Evolutionary conservation across 2,113 vertebrate genomes (phyloP), one percentile per base, ranked within the genome.

Genomic region (Strix aluco): DNA sequence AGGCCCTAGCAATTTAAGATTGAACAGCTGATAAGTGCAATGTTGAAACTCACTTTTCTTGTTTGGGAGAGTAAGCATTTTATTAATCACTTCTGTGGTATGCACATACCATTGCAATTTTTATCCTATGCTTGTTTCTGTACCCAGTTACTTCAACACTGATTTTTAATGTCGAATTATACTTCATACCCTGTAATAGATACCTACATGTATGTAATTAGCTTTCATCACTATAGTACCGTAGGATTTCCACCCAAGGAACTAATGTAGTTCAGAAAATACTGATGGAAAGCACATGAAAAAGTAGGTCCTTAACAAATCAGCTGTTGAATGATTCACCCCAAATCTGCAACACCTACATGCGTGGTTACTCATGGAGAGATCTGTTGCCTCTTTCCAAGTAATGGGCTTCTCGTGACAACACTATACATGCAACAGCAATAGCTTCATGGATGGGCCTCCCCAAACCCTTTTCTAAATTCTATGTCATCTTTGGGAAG

Each of bases 41-140:
- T 34, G 21, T 73, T 91, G 72, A 86, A 97, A 97, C 83, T 95
- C 61, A 94, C 85, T 97, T 95, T 94, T 94, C 90, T 89, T 83
- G 66, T 90, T 77, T 83, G 52, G 21, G 72, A 91, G 61, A 62
- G 54, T 88, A 89, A 95, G 29, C 29, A 69, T 91, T 94, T 93
- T 96, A 95, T 84, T 94, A 96, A 91, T 96, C 72, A 57, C 25
- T 86, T 86, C 38, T 78, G 63, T 59, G 55, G 57, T 65, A 52
- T 81, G 81, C 40, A 75, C 78, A 58, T 82, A 74, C 23, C 17
- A 62, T 72, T 82, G 49, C 73, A 29, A 17, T 62, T 83, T 94
- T 81, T 91, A 44, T 81, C 30, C 49, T 88, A 17, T 23, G 74
- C 67, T 90, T 73, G 5, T 77, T 94, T 85, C 46, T 90, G 3